Conservation (phyloP, 2,888 invertebrate genomes). For the Marronus borbonicus region DNA sequence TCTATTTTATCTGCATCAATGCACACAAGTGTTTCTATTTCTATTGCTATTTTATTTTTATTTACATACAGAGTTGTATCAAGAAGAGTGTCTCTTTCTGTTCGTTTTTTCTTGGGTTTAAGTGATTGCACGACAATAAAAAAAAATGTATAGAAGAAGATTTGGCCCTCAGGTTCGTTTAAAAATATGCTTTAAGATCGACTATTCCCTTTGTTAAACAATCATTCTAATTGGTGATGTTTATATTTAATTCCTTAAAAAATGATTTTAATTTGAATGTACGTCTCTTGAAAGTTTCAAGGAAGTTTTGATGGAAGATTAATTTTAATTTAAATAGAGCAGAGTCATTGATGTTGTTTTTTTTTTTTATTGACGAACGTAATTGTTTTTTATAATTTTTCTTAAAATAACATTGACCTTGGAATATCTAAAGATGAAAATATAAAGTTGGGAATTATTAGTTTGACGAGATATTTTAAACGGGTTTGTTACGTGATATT, state of each 20-base stretch:
- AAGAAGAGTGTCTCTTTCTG: neutral
- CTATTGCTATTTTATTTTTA: constrained; percentile 11
- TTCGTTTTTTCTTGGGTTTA: neutral
- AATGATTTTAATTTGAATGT: too few relatives aligned
- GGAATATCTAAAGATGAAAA: constrained; percentile 21
- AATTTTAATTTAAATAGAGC: neutral
- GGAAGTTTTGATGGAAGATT: neutral
- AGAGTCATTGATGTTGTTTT: neutral
- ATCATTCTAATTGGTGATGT: neutral
- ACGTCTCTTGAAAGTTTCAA: neutral
- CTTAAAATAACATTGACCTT: constrained; percentile 45
- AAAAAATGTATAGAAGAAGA: constrained; percentile 38
- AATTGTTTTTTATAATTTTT: constrained; percentile 2
- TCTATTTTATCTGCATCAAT: constrained; percentile 23
- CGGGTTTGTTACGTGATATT: neutral
- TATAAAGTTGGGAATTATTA: neutral
- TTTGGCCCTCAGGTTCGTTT: constrained; percentile 37
- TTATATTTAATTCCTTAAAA: neutral
- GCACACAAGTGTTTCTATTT: neutral
- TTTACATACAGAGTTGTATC: neutral
- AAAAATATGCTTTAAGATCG: too few relatives aligned
- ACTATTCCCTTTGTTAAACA: too few relatives aligned
- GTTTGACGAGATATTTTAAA: neutral
- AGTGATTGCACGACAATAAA: neutral
- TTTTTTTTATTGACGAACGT: neutral